Evolutionary conservation across 2,113 vertebrate genomes (phyloP), one percentile per base, ranked within the genome.

Genomic region (Ceyx melanurus): DNA sequence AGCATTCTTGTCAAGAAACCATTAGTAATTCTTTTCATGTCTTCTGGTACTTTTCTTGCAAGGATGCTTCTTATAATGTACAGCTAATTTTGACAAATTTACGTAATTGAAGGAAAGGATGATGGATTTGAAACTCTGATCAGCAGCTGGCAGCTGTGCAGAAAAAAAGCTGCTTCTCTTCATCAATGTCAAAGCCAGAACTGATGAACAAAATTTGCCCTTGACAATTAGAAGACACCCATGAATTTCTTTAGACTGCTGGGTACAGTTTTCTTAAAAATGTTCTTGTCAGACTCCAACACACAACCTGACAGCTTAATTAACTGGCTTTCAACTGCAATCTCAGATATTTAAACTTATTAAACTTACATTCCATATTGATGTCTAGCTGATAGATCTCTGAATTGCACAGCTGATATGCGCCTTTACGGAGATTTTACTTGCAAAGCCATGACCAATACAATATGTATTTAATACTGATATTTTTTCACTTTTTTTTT

Each of bases 151-250:
- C 97, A 98, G 98, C 97, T 98, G 97, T 97, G 97, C 96, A 97
- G 96, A 95, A 98, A 98, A 98, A 98, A 98, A 97, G 94, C 97
- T 97, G 97, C 97, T 98, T 98, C 97, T 98, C 98, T 98, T 98
- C 97, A 98, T 98, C 97, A 98, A 98, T 98, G 98, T 98, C 98
- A 98, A 97, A 98, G 95, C 92, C 96, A 97, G 96, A 97, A 98
- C 96, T 98, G 98, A 98, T 97, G 98, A 98, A 97, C 97, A 97
- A 98, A 98, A 98, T 98, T 98, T 97, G 97, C 97, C 97, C 97
- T 98, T 98, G 98, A 98, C 98, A 98, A 98, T 98, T 98, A 98
- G 97, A 98, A 98, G 98, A 98, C 98, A 98, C 97, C 98, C 97
- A 97, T 98, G 98, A 98, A 98, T 98, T 98, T 98, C 97, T 98